Conservation (phyloP, 23 tunicate species). For the Ascidia mentula region DNA sequence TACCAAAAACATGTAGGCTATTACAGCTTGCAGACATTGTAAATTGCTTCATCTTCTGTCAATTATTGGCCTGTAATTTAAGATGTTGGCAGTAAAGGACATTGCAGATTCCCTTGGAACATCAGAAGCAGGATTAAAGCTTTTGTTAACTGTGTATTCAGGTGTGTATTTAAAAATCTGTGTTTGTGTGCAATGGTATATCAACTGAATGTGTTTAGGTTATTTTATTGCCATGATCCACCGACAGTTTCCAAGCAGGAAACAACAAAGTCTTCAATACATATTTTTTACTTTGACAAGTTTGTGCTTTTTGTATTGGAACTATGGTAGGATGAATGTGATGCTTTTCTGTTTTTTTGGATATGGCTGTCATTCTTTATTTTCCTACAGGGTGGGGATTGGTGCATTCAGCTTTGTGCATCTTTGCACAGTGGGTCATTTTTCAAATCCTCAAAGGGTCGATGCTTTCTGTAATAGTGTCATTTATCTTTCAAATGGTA, state of each 20-base stretch:
- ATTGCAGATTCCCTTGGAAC: slow-evolving; percentile 14
- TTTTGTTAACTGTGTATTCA: slow-evolving; percentile 32
- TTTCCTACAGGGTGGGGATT: slow-evolving; percentile 38
- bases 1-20: too few species aligned
- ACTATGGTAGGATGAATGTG: slow-evolving; percentile 42
- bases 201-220: slow-evolving; percentile 15
- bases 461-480: slow-evolving; percentile 18
- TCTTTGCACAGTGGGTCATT: slow-evolving; percentile 63
- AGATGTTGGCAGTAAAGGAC: too few species aligned
- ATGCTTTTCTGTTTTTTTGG: not conserved
- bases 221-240: slow-evolving; percentile 58
- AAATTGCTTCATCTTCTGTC: too few species aligned
- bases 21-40: too few species aligned
- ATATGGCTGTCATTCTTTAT: not conserved
- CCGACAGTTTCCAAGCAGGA: slow-evolving; percentile 37
- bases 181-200: not conserved
- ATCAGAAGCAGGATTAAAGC: slow-evolving; percentile 25
- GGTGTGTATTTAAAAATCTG: slow-evolving; percentile 7
- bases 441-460: slow-evolving; percentile 48
- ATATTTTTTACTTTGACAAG: slow-evolving; percentile 54
- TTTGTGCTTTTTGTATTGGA: slow-evolving; percentile 65
- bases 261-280: slow-evolving; percentile 19
- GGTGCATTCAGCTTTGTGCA: slow-evolving; percentile 51
- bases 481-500: slow-evolving; percentile 77
- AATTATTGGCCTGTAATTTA: too few species aligned